These are phyloP conservation scores for Parnassius glacialis DNA, from an alignment of 2,888 invertebrate genomes.

Conservation along the genomic window DNA sequence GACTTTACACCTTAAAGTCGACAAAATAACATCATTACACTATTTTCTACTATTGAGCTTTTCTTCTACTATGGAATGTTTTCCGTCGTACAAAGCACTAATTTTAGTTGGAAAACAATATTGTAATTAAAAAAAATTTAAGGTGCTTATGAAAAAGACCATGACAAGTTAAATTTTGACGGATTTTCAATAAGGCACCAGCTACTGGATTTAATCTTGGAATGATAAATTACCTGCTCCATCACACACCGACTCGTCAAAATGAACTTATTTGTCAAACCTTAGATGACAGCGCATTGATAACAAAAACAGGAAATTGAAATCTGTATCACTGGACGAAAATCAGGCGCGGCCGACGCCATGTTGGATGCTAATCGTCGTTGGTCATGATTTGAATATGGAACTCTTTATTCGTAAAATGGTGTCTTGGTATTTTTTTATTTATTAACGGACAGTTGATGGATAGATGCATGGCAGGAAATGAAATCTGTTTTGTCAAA, in stretches of 20 bases:
- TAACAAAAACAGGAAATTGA: constrained; percentile 77
- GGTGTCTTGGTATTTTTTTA: constrained; percentile 46
- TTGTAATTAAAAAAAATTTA: neutral
- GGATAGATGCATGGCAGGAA: constrained; percentile 58
- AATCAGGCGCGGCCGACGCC: constrained; percentile 60
- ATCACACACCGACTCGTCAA: constrained; percentile 70
- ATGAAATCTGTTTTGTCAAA: constrained; percentile 34
- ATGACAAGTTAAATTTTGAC: constrained; percentile 21
- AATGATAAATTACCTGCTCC: constrained; percentile 64
- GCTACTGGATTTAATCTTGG: constrained; percentile 51
- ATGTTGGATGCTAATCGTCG: constrained; percentile 73
- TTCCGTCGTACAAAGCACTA: too few species aligned
- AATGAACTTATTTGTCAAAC: constrained; percentile 79
- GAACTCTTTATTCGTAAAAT: constrained; percentile 63
- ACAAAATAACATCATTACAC: too few species aligned
- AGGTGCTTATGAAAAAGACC: constrained; percentile 4
- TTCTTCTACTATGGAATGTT: too few species aligned
- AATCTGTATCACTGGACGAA: constrained; percentile 76
- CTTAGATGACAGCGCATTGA: constrained; percentile 67
- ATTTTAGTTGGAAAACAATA: too few species aligned
- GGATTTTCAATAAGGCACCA: constrained; percentile 41
- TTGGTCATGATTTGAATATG: constrained; percentile 69
- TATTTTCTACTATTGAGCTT: too few species aligned
- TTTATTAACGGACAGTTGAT: constrained; percentile 49
- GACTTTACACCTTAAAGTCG: too few species aligned